Evolutionary conservation across 1,140 invertebrate species (phyloP).

Genomic region (Drosophila burlai): DNA sequence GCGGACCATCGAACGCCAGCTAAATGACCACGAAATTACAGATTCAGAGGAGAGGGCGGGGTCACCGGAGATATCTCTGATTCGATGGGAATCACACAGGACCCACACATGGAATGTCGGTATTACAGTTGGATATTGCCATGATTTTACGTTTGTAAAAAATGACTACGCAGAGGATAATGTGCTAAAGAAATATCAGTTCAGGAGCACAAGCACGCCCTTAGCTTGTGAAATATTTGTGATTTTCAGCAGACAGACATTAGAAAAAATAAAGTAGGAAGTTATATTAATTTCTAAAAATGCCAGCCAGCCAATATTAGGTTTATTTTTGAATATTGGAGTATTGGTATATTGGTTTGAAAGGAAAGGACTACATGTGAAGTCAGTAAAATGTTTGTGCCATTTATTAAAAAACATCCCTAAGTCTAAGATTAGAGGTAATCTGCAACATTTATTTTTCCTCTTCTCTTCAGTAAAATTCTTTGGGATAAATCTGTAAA

Average conservation of each 20-base stretch:
- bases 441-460: too few species aligned
- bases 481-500: background rate
- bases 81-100: slow-evolving; percentile 3
- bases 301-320: too few species aligned
- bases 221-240: background rate
- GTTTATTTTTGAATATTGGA: too few species aligned
- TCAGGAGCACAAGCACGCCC: background rate
- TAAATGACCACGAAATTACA: slow-evolving; percentile 74
- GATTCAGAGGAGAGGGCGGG: slow-evolving; percentile 12
- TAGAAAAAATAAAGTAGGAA: background rate
- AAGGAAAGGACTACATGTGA: too few species aligned
- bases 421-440: too few species aligned
- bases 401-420: too few species aligned
- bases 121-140: background rate
- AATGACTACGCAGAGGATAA: background rate
- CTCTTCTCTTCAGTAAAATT: too few species aligned
- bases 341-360: too few species aligned
- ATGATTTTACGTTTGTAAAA: background rate
- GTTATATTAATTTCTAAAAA: too few species aligned
- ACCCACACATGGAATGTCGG: background rate
- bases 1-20: slow-evolving; percentile 32
- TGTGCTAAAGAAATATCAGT: background rate
- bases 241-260: background rate
- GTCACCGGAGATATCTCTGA: slow-evolving; percentile 14
- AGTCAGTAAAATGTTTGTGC: too few species aligned